These are phyloP conservation scores for Choristoneura fumiferana DNA, from an alignment of 1,140 invertebrate genomes.

Conservation along the genomic window DNA sequence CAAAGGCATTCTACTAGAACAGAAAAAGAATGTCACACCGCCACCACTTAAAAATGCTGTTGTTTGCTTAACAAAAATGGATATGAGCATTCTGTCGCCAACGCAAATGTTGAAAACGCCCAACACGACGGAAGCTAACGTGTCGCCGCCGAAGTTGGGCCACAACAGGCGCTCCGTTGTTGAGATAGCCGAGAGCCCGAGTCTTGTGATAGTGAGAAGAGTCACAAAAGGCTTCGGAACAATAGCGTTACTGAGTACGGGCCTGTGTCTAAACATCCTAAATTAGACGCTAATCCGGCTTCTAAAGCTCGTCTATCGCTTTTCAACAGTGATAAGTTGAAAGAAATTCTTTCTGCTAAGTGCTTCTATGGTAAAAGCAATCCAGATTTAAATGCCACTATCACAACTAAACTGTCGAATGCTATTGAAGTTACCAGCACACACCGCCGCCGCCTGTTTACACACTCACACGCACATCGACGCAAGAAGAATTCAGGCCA, in stretches of 20 bases:
- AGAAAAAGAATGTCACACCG: conserved; percentile 56
- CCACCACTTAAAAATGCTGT: conserved; percentile 59
- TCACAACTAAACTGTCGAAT: conserved; percentile 56
- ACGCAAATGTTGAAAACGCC: conserved; percentile 77
- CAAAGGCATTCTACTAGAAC: conserved; percentile 60
- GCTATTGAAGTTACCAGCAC: conserved; percentile 49
- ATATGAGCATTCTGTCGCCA: conserved; percentile 65
- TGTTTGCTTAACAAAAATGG: conserved; percentile 62
- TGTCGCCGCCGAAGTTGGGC: conserved; percentile 57
- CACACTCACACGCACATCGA: conserved; percentile 42
- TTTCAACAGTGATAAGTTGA: conserved; percentile 63
- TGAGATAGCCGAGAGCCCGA: conserved; percentile 66
- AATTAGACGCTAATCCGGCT: conserved; percentile 44
- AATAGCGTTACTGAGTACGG: conserved; percentile 53
- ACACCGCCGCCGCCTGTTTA: conserved; percentile 39
- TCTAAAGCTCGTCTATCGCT: conserved; percentile 70
- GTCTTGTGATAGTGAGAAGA: conserved; percentile 57
- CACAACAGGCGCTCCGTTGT: conserved; percentile 53
- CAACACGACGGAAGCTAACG: conserved; percentile 53
- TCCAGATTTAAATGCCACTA: conserved; percentile 58
- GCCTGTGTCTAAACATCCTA: conserved; percentile 54
- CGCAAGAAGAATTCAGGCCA: conserved; percentile 67
- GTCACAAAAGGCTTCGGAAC: conserved; percentile 58
- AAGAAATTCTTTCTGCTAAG: conserved; percentile 73
- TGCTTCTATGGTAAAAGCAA: conserved; percentile 78